Base-by-base conservation (phyloP, 2,888 invertebrate genomes). In the Cybosia mesomella region DNA sequence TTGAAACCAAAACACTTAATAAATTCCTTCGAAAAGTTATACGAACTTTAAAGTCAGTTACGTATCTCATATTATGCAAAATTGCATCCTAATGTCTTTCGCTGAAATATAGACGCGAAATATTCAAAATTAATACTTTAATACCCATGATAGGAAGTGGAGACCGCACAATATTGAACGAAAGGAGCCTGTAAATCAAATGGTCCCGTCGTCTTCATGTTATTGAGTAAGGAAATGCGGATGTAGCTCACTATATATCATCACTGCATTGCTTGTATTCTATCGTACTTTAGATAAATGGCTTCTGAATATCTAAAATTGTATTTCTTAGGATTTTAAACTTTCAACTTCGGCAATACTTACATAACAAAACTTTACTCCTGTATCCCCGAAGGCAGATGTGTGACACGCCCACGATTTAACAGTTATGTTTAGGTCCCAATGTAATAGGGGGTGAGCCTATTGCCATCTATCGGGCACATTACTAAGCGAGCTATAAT, bases 121-220 rank as follows among this genome's bases (percentile, higher is more conserved):
- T 54, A 64, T 59, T 22, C 1, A 8, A 39, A 39, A 59, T 13
- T 22, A 62, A 54, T 22, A 54, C 53, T 62, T 54, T 34, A 54
- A 34, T 62, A 54, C 34, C 15, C 34, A 10, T 9, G 49, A 54
- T 54, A 34, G 15, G 10, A 34, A 22, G n/a, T 54, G 28, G 21
- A 49, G 68, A 67, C 69, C 69, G 10, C 59, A 72, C 68, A 58
- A 73, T 64, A 68, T 73, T 68, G 70, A 54, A 64, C n/a, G 72
- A 70, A 60, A 68, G 62, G 43, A 43, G 64, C 43, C 60, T 64
- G 57, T 75, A 70, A 75, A 73, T 75, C 75, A 75, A 63, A 58
- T n/a, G 60, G 34, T 39, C 10, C 60, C 28, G 0, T 64, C 53
- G 67, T 49, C 64, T 55, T n/a, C 24, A n/a, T 53, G 65, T 66